phyloP scores from a whole-genome alignment of 1,140 invertebrate genomes.

The Ostrea denselamellosa region DNA sequence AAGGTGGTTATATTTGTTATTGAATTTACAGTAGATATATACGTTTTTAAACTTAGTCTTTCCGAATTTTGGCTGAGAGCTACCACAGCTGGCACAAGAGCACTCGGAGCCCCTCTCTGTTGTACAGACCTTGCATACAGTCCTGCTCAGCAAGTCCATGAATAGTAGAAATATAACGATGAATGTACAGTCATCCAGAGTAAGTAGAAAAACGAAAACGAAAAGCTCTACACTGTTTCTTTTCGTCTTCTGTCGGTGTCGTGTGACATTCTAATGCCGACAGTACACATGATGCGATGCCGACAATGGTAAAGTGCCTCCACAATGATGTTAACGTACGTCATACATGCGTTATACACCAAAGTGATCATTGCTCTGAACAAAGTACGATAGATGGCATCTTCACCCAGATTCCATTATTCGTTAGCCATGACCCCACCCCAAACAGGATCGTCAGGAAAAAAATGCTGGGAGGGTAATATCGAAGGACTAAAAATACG shows the following conservation, averaged over 20 bases:
- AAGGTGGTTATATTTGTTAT: conserved; percentile 52
- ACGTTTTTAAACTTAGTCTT: conserved; percentile 81
- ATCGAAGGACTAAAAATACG: neutral
- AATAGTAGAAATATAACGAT: conserved; percentile 94
- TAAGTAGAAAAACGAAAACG: conserved; percentile 87
- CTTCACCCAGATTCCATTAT: conserved; percentile 94
- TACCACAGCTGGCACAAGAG: conserved; percentile 90
- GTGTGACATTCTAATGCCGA: conserved; percentile 87
- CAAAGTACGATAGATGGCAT: conserved; percentile 88
- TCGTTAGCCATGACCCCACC: conserved; percentile 89
- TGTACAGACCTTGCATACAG: conserved; percentile 84
- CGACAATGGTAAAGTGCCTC: no score
- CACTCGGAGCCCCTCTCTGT: conserved; percentile 91
- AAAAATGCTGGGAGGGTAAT: conserved; percentile 55
- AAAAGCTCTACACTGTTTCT: conserved; percentile 85
- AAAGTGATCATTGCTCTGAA: conserved; percentile 92
- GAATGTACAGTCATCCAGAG: conserved; percentile 93
- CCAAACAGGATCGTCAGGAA: conserved; percentile 88
- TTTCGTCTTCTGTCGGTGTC: conserved; percentile 82
- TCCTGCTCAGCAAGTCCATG: conserved; percentile 87
- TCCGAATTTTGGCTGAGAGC: conserved; percentile 88
- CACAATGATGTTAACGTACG: conserved; percentile 84
- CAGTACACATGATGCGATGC: conserved; percentile 83
- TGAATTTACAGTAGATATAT: conserved; percentile 51
- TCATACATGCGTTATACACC: conserved; percentile 79